Conservation (phyloP, 2,888 invertebrate species). For the Fragum sueziense region DNA sequence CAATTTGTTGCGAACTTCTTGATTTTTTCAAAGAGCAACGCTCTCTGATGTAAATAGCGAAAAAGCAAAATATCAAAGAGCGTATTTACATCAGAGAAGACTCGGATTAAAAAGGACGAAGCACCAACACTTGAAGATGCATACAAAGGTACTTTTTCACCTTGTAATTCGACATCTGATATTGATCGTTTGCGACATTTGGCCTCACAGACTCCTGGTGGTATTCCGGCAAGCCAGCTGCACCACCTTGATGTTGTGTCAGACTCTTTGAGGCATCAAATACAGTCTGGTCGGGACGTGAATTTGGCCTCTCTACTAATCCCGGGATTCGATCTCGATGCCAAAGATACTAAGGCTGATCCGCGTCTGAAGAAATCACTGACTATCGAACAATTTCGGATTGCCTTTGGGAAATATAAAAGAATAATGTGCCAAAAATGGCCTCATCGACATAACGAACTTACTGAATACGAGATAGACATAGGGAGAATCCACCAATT, state of each 20-base stretch:
- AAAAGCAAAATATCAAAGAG: too few species aligned
- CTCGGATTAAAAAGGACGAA: too few species aligned
- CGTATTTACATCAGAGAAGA: too few species aligned
- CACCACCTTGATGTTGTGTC: neutral
- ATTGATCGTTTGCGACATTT: neutral
- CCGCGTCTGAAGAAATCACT: neutral
- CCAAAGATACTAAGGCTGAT: neutral
- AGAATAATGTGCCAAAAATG: neutral
- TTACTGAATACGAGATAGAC: neutral
- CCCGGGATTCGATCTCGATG: too few species aligned
- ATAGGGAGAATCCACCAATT: neutral
- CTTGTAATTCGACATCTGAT: neutral
- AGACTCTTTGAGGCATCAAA: too few species aligned
- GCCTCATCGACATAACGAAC: neutral
- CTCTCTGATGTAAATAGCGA: too few species aligned
- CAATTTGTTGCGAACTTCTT: too few species aligned
- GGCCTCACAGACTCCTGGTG: neutral
- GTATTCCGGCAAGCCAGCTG: neutral
- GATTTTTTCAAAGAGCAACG: too few species aligned
- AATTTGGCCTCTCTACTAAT: neutral
- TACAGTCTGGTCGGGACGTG: neutral
- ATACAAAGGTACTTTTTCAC: neutral
- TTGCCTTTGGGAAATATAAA: neutral
- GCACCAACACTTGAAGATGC: neutral
- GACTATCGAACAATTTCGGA: slow-evolving; percentile 10